These are phyloP conservation scores for Pachypeltis micranthus DNA, from an alignment of 1,140 invertebrate species.

Conservation along the genomic window DNA sequence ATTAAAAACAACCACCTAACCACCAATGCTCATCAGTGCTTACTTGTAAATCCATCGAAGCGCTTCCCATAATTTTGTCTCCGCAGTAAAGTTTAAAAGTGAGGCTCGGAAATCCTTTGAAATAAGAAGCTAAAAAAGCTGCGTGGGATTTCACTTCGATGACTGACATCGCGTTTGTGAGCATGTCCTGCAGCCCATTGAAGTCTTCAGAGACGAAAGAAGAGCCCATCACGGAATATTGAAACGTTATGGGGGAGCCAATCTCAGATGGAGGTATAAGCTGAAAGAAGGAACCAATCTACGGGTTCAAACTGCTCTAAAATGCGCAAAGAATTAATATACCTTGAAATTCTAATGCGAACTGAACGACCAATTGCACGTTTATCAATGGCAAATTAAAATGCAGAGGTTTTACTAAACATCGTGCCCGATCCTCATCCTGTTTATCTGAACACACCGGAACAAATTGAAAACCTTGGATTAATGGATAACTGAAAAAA, in stretches of 20 bases:
- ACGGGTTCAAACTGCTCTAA: neutral
- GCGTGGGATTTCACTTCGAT: slow-evolving; percentile 12
- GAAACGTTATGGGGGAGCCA: neutral
- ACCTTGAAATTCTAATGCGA: no score
- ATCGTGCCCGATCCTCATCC: no score
- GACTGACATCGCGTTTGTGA: slow-evolving; percentile 6
- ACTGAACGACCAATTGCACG: no score
- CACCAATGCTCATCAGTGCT: no score
- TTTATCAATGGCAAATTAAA: no score
- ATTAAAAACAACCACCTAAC: neutral
- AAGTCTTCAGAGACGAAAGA: slow-evolving; percentile 12
- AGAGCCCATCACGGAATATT: slow-evolving; percentile 17
- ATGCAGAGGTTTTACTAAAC: no score
- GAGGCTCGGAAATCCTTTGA: slow-evolving; percentile 18
- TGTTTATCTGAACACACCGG: no score
- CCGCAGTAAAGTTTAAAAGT: slow-evolving; percentile 12
- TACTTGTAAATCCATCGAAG: slow-evolving; percentile 18
- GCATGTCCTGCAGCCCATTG: slow-evolving; percentile 7
- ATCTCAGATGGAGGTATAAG: slow-evolving; percentile 3
- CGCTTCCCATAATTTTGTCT: slow-evolving; percentile 13
- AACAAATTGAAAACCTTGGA: no score
- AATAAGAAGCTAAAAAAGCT: slow-evolving; percentile 17
- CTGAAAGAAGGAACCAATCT: slow-evolving; percentile 3
- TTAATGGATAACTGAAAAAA: no score
- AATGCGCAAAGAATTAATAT: no score